Conservation (phyloP, 2,113 vertebrate genomes). For the Apus apus region DNA sequence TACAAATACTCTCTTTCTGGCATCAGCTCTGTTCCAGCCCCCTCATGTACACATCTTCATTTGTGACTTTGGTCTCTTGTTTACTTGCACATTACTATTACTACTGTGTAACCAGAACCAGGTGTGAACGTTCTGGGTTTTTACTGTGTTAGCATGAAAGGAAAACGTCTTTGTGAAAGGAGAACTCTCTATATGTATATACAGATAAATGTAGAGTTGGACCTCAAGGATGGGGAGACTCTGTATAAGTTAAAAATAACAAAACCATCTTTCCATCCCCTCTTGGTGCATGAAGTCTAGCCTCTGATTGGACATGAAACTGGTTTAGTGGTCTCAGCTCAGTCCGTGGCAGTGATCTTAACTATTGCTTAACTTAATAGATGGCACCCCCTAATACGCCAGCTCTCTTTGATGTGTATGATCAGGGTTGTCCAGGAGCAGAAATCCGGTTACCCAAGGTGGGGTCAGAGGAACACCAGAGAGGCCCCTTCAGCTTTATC, state of each 20-base stretch:
- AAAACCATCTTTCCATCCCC: slow-evolving; percentile 44
- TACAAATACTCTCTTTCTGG: slow-evolving; percentile 29
- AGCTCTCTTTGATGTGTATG: slow-evolving; percentile 44
- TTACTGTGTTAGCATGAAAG: slow-evolving; percentile 72
- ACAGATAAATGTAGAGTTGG: slow-evolving; percentile 64
- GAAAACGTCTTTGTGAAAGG: slow-evolving; percentile 70
- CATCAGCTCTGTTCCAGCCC: slow-evolving; percentile 59
- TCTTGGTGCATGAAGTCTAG: slow-evolving; percentile 65
- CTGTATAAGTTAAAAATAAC: slow-evolving; percentile 49
- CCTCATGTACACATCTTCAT: slow-evolving; percentile 69
- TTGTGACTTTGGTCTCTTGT: slow-evolving; percentile 80
- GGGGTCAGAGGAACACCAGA: slow-evolving; percentile 35
- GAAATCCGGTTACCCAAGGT: slow-evolving; percentile 42
- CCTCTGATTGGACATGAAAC: slow-evolving; percentile 55
- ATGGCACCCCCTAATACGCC: slow-evolving; percentile 44
- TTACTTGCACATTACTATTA: slow-evolving; percentile 78
- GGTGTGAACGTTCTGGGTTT: slow-evolving; percentile 72
- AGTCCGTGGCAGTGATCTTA: slow-evolving; percentile 33
- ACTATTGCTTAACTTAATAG: slow-evolving; percentile 19
- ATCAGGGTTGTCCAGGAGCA: slow-evolving; percentile 50
- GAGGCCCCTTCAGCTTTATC: slow-evolving; percentile 46
- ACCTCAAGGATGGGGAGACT: slow-evolving; percentile 54
- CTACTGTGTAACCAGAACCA: slow-evolving; percentile 80
- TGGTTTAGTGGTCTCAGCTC: slow-evolving; percentile 54
- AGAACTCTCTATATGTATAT: slow-evolving; percentile 74